phyloP scores from a whole-genome alignment of 2,797 vertebrate genomes.

The Anas capensis region DNA sequence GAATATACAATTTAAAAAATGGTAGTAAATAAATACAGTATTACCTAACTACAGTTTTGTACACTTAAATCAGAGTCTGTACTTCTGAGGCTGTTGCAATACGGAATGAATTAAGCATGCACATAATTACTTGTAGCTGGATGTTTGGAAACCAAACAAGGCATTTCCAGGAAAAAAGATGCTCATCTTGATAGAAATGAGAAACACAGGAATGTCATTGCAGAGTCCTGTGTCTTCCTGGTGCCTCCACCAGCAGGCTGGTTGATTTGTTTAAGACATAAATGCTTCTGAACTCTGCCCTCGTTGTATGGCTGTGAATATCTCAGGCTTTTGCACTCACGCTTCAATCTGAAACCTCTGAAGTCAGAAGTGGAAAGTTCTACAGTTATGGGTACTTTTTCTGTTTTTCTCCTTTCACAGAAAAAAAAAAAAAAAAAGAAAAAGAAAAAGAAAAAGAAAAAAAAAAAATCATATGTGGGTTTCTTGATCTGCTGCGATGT shows the following conservation, averaged over 20 bases:
- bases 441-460: not conserved
- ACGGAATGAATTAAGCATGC: not conserved
- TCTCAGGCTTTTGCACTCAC: rapidly evolving
- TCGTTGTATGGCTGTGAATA: rapidly evolving
- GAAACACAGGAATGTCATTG: not conserved
- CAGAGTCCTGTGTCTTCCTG: not conserved
- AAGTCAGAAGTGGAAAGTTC: not conserved
- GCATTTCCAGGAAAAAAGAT: not conserved
- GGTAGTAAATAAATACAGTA: not conserved
- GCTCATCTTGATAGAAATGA: not conserved
- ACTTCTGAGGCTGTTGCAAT: not conserved
- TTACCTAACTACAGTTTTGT: not conserved
- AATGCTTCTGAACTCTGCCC: not conserved
- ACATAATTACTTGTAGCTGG: not conserved
- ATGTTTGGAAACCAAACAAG: not conserved
- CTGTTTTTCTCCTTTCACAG: not conserved
- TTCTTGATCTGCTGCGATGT: not conserved
- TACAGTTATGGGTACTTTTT: slow-evolving; percentile 10
- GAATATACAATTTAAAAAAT: not conserved
- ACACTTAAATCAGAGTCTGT: not conserved
- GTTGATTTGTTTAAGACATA: not conserved
- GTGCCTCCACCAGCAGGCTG: not conserved
- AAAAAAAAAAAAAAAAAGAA: too few species aligned
- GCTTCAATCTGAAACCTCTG: not conserved
- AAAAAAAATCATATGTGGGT: not conserved